Conservation (phyloP, 2,797 vertebrate species). For the Chelonia mydas region DNA sequence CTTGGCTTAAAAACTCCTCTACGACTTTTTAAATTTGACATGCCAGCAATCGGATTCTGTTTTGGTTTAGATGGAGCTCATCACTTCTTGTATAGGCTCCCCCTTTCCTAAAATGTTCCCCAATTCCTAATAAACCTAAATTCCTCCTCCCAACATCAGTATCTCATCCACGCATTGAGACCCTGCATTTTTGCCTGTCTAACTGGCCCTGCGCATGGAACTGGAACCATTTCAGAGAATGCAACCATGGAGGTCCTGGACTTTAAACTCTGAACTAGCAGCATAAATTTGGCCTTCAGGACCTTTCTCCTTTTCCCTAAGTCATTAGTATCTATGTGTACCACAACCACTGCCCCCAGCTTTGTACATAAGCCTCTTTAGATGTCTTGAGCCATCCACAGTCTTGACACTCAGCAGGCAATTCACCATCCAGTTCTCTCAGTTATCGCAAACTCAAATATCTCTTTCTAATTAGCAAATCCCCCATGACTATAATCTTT, state of each 20-base stretch:
- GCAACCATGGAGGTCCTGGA: not conserved
- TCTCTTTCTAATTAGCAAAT: not conserved
- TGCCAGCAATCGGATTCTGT: too few relatives aligned
- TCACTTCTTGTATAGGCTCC: too few relatives aligned
- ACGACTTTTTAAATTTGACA: too few relatives aligned
- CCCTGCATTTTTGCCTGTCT: too few relatives aligned
- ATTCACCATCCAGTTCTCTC: not conserved
- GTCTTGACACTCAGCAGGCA: not conserved
- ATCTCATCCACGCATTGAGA: too few relatives aligned
- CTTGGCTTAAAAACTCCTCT: too few relatives aligned
- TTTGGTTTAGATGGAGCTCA: too few relatives aligned
- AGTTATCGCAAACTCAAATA: not conserved
- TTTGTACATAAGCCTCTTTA: not conserved
- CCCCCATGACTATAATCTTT: not conserved
- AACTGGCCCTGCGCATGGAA: not conserved
- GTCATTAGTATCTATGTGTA: not conserved
- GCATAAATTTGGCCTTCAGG: too few relatives aligned
- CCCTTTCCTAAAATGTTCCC: too few relatives aligned
- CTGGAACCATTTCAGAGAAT: not conserved
- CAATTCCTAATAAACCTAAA: too few relatives aligned
- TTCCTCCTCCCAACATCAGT: too few relatives aligned
- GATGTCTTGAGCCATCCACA: not conserved
- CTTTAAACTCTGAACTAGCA: not conserved
- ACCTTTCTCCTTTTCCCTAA: not conserved
- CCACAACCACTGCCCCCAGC: not conserved